These are phyloP conservation scores for Antechinus stuartii DNA, from an alignment of 2,113 vertebrate species.

Conservation along the genomic window DNA sequence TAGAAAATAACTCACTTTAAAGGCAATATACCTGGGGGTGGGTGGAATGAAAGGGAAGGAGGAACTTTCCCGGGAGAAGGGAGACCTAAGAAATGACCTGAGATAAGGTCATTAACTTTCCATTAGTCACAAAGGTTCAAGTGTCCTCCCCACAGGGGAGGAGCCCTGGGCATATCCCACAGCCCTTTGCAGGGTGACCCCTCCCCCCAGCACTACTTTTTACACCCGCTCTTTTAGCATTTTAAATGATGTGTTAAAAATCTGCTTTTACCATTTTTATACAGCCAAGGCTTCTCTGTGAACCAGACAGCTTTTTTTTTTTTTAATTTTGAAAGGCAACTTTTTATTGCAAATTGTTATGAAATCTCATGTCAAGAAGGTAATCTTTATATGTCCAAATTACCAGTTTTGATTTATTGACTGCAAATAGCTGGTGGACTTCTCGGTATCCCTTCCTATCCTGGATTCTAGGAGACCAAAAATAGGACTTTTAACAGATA, in stretches of 20 bases:
- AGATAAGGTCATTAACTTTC: neutral
- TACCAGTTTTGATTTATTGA: neutral
- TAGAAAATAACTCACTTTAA: neutral
- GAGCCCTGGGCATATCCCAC: neutral
- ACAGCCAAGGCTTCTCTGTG: neutral
- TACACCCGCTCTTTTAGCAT: neutral
- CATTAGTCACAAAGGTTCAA: neutral
- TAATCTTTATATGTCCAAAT: neutral
- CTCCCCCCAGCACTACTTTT: neutral
- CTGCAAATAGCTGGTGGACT: neutral
- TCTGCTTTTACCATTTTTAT: neutral
- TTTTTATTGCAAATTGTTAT: neutral
- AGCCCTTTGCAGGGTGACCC: neutral
- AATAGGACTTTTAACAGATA: neutral
- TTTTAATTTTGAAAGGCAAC: neutral
- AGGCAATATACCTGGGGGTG: neutral
- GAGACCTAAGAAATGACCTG: neutral
- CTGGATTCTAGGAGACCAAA: neutral
- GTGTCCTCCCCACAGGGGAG: neutral
- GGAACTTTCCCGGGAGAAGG: neutral
- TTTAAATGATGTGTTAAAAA: neutral
- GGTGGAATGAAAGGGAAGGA: neutral
- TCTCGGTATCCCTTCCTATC: neutral
- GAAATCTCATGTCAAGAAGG: neutral
- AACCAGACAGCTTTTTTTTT: neutral